Evolutionary conservation across 2,888 invertebrate species (phyloP).

Genomic region (Drosophila ustulata): DNA sequence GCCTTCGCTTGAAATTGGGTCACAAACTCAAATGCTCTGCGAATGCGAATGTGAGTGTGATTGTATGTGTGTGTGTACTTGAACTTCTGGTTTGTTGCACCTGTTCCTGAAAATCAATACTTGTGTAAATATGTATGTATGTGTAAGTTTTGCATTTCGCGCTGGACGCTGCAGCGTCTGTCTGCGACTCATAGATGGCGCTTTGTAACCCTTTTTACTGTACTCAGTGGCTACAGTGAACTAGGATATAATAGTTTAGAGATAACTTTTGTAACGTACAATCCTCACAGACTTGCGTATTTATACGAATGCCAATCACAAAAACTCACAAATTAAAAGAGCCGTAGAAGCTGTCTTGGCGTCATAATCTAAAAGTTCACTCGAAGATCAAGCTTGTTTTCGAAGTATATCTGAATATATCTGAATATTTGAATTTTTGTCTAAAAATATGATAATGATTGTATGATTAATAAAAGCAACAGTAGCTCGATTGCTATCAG

Average conservation of each 20-base stretch:
- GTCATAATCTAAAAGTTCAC: too few relatives aligned
- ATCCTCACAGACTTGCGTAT: neutral
- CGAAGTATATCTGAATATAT: too few relatives aligned
- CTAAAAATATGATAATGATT: neutral
- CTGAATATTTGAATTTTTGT: too few relatives aligned
- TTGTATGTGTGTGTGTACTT: constrained; percentile 56
- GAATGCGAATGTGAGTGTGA: neutral
- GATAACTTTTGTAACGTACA: neutral
- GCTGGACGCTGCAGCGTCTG: constrained; percentile 4
- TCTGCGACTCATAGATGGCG: neutral
- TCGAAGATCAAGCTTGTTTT: too few relatives aligned
- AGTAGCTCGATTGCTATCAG: neutral
- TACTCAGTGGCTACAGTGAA: neutral
- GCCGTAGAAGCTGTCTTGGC: too few relatives aligned
- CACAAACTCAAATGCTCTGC: constrained; percentile 53
- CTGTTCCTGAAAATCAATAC: constrained; percentile 52
- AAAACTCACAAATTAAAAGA: neutral
- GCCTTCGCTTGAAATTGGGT: constrained; percentile 75
- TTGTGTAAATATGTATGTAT: neutral
- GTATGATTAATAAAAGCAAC: neutral
- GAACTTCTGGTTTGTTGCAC: constrained; percentile 78
- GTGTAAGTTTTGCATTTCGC: neutral
- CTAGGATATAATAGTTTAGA: neutral
- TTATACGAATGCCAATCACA: neutral
- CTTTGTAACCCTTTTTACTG: neutral